Evolutionary conservation across 2,113 vertebrate species (phyloP).

Genomic region (Furnarius figulus): DNA sequence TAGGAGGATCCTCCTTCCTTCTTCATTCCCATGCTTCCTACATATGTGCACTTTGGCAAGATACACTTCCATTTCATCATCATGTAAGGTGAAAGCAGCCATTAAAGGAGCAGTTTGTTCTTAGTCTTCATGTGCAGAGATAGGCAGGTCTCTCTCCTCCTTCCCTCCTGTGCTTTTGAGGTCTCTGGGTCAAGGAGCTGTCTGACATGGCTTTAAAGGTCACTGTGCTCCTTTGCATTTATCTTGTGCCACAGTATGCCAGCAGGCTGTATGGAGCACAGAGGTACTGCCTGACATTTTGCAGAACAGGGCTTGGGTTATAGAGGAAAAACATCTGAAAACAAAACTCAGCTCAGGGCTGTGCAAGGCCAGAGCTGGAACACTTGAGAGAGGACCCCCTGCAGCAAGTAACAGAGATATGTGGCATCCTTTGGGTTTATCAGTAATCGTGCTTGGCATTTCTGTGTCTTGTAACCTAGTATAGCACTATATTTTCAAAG

Average conservation of each 20-base stretch:
- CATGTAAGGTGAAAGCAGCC: constrained; percentile 42
- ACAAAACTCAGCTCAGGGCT: constrained; percentile 11
- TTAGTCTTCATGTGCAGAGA: background rate
- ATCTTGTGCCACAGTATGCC: background rate
- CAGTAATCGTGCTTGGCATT: background rate
- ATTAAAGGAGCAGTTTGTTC: constrained; percentile 46
- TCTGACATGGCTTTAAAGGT: constrained; percentile 74
- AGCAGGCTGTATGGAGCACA: constrained; percentile 10
- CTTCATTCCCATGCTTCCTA: background rate
- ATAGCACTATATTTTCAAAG: background rate
- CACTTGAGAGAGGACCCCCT: constrained; percentile 11
- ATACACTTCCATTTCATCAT: constrained; percentile 21
- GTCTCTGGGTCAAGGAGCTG: constrained; percentile 67
- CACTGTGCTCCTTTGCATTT: constrained; percentile 57
- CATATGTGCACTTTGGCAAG: background rate
- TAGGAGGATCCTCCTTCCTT: background rate
- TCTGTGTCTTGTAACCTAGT: background rate
- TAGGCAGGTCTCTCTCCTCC: background rate
- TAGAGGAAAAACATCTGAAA: background rate
- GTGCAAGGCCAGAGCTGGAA: background rate
- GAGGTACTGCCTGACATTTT: constrained; percentile 61
- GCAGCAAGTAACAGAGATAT: constrained; percentile 19
- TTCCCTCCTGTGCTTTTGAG: background rate
- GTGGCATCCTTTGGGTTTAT: background rate
- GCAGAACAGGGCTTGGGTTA: constrained; percentile 14